phyloP scores from a whole-genome alignment of 2,888 invertebrate genomes.

The Homarus gammarus region DNA sequence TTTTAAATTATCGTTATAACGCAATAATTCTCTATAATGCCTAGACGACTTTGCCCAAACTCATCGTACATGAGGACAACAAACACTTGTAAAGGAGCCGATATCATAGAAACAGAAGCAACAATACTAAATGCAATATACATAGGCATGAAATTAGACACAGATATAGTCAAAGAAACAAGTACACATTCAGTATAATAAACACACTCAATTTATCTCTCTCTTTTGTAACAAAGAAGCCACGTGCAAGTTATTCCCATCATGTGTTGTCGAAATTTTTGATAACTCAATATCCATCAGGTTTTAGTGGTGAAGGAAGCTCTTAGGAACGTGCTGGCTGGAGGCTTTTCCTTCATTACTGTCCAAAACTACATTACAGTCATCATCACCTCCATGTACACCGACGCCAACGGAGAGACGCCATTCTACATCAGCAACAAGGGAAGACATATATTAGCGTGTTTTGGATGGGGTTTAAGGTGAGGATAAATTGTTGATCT shows the following conservation, averaged over 20 bases:
- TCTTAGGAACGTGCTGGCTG: conserved; percentile 19
- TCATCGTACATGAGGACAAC: too few relatives aligned
- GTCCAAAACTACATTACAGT: conserved; percentile 36
- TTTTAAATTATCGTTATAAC: too few relatives aligned
- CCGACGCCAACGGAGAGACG: conserved; percentile 30
- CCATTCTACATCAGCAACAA: conserved; percentile 34
- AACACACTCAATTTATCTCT: too few relatives aligned
- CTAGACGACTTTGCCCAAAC: too few relatives aligned
- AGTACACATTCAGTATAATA: too few relatives aligned
- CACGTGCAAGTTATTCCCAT: background rate
- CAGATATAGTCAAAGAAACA: too few relatives aligned
- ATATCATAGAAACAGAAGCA: too few relatives aligned
- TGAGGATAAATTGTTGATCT: background rate
- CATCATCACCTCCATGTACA: conserved; percentile 37
- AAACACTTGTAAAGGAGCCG: too few relatives aligned
- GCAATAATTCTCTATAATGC: too few relatives aligned
- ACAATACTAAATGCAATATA: too few relatives aligned
- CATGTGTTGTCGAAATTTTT: background rate
- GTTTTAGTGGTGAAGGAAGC: background rate
- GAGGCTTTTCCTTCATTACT: conserved; percentile 37
- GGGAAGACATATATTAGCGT: conserved; percentile 9
- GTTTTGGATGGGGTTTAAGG: conserved; percentile 39
- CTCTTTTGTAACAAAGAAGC: background rate
- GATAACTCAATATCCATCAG: too few relatives aligned
- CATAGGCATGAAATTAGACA: too few relatives aligned